These are phyloP conservation scores for Lasioglossum morio DNA, from an alignment of 2,888 invertebrate genomes.

Conservation along the genomic window DNA sequence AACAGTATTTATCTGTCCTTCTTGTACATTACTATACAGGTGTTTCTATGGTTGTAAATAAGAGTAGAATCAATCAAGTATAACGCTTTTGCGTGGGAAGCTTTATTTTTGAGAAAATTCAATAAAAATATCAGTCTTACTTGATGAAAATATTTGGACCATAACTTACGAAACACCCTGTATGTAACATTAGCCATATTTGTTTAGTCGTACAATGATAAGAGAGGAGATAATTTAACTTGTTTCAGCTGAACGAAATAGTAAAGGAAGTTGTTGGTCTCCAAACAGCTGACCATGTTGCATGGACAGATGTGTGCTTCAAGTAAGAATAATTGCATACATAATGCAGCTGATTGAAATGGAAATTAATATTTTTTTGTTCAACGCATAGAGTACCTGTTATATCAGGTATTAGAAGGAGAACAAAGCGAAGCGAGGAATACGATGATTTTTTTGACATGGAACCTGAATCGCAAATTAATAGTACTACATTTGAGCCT, in stretches of 20 bases:
- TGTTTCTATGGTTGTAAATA: too few relatives aligned
- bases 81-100: too few relatives aligned
- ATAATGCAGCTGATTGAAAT: neutral
- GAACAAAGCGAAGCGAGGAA: constrained; percentile 67
- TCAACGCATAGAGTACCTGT: constrained; percentile 79
- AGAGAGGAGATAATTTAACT: neutral
- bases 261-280: constrained; percentile 85
- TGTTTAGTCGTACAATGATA: neutral
- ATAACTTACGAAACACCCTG: too few relatives aligned
- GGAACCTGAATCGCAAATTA: constrained; percentile 69
- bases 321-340: constrained; percentile 81
- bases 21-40: neutral
- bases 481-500: constrained; percentile 85
- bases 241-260: constrained; percentile 85
- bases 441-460: constrained; percentile 80
- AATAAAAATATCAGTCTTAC: too few relatives aligned
- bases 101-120: too few relatives aligned
- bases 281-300: constrained; percentile 79
- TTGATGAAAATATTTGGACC: too few relatives aligned
- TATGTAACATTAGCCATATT: neutral
- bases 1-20: constrained; percentile 40
- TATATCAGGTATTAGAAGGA: constrained; percentile 69
- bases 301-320: constrained; percentile 86
- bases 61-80: too few relatives aligned
- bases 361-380: constrained; percentile 26